These are phyloP conservation scores for Tetraneura akinire DNA, from an alignment of 1,140 invertebrate species.

Conservation along the genomic window DNA sequence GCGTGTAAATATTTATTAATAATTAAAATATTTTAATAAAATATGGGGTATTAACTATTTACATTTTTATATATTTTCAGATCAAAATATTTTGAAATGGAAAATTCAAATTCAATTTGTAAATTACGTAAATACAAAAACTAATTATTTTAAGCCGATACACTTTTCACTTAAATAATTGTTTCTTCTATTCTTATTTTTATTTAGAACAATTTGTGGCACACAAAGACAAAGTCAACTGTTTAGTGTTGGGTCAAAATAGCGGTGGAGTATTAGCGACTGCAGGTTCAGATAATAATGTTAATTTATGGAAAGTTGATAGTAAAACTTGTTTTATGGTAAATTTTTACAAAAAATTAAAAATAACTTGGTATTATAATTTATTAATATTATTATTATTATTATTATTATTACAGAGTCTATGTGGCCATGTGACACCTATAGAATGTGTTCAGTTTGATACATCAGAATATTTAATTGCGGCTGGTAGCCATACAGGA, in stretches of 20 bases:
- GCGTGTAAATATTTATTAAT: too few species aligned
- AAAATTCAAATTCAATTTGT: constrained; percentile 26
- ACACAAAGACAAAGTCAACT: constrained; percentile 86
- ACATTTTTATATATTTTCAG: constrained; percentile 8
- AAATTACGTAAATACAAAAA: constrained; percentile 38
- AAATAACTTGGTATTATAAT: too few species aligned
- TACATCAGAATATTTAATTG: constrained; percentile 91
- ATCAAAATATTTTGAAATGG: constrained; percentile 6
- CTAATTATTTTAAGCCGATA: too few species aligned
- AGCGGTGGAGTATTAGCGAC: constrained; percentile 91
- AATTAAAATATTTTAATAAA: too few species aligned
- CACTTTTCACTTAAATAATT: too few species aligned
- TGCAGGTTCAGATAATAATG: constrained; percentile 95
- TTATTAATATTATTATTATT: too few species aligned
- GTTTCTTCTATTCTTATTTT: constrained; percentile 54
- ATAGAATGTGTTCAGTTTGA: constrained; percentile 95
- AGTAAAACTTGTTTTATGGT: constrained; percentile 96
- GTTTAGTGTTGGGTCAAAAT: constrained; percentile 86
- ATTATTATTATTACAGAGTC: constrained; percentile 70
- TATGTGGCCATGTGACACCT: constrained; percentile 89
- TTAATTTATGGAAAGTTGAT: constrained; percentile 96
- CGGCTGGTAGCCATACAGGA: constrained; percentile 90
- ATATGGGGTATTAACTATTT: too few species aligned
- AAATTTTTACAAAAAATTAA: constrained; percentile 56
- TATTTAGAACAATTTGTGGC: constrained; percentile 86